Evolutionary conservation across 1,140 invertebrate species (phyloP), one percentile per base, ranked within the genome.

Genomic region (Mizuhopecten yessoensis): DNA sequence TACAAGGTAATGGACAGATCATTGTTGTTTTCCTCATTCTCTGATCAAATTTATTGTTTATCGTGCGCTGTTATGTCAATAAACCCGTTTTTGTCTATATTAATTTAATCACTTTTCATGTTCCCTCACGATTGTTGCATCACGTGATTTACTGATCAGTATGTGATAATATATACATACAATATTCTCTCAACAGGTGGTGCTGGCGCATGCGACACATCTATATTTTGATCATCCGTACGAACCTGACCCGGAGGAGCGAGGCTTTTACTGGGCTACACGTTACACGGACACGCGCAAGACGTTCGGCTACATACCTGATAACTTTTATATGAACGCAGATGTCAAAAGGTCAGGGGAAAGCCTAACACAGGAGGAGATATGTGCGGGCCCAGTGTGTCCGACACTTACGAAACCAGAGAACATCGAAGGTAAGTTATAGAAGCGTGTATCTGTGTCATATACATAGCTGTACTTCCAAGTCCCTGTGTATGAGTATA

Each of bases 151-250:
- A n/a, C n/a, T n/a, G n/a, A n/a, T n/a, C n/a, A n/a, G n/a, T n/a
- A n/a, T n/a, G n/a, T n/a, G n/a, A n/a, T n/a, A n/a, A n/a, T n/a
- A n/a, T n/a, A n/a, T n/a, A n/a, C 36, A 39, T 39, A 7, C 36
- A 7, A 39, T 39, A 7, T 39, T 39, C 36, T 13, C 17, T 45
- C 17, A 39, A 3, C 92, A 96, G 96, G 96, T 96, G 13, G 92
- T 96, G 0, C 57, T 96, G 17, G 89, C 94, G 0, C 94, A 94
- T 23, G 96, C 94, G 0, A 96, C 95, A 0, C 95, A 96, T 90
- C 91, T 95, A 39, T 96, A 95, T 89, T 94, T 96, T 87, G 96
- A 96, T 91, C 95, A 96, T 86, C 95, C 96, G 5, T 93, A 96
- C 33, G 96, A 96, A 88, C 95, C 95, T 0, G 94, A 95, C 86